Evolutionary conservation across 2,113 vertebrate genomes (phyloP).

Genomic region (Numenius arquata): DNA sequence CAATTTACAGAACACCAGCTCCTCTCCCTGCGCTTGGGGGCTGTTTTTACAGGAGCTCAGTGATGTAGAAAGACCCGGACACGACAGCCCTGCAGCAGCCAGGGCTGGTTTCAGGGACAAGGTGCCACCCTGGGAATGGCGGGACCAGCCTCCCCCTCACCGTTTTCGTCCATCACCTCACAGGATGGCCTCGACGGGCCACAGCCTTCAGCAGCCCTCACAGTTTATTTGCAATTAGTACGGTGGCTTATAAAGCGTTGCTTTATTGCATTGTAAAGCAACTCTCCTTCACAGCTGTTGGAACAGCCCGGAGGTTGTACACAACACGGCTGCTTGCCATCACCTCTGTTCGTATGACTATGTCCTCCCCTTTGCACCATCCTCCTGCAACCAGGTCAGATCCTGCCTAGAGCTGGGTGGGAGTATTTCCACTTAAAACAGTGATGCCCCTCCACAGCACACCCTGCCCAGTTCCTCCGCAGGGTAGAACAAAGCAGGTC

Average conservation of each 20-base stretch:
- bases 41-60: not conserved
- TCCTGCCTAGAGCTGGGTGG: not conserved
- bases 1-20: not conserved
- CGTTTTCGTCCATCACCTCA: not conserved
- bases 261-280: not conserved
- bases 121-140: not conserved
- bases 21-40: not conserved
- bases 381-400: not conserved
- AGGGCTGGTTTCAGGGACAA: fast-evolving
- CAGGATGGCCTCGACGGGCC: not conserved
- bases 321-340: not conserved
- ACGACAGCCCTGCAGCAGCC: not conserved
- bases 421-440: fast-evolving
- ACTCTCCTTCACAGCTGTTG: fast-evolving
- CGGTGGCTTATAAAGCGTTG: not conserved
- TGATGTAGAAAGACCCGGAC: not conserved
- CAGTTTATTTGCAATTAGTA: not conserved
- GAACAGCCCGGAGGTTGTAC: not conserved
- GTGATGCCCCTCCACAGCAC: not conserved
- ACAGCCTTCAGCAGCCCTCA: not conserved
- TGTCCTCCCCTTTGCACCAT: not conserved
- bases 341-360: not conserved
- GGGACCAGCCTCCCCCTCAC: not conserved
- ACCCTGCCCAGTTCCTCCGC: not conserved
- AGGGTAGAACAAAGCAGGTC: fast-evolving